These are phyloP conservation scores for Yponomeuta malinellus DNA, from an alignment of 2,888 invertebrate species.

Conservation along the genomic window DNA sequence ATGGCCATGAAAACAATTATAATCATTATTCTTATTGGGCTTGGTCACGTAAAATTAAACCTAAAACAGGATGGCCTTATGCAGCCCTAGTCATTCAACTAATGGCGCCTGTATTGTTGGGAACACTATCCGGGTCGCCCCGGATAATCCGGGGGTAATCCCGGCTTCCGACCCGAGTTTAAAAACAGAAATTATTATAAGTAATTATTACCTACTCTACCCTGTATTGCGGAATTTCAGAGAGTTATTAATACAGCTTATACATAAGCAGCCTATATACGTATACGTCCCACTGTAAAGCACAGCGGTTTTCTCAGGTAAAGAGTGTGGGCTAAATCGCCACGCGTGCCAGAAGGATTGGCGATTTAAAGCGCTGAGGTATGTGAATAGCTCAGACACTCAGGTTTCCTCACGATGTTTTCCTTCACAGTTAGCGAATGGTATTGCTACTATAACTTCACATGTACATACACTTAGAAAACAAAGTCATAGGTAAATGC, in stretches of 20 bases:
- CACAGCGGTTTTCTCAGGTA: no score
- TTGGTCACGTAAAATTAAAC: not conserved
- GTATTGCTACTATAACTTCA: no score
- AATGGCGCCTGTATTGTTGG: constrained; percentile 8
- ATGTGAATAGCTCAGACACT: no score
- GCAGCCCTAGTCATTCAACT: not conserved
- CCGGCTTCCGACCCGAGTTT: constrained; percentile 4
- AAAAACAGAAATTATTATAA: constrained; percentile 1
- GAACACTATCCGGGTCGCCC: constrained; percentile 1
- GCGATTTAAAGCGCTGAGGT: no score
- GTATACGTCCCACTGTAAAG: no score
- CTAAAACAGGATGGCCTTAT: not conserved
- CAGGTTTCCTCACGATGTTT: no score
- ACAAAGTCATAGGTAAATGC: no score
- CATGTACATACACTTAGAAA: no score
- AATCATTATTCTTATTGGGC: not conserved
- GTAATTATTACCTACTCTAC: not conserved
- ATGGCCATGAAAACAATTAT: not conserved
- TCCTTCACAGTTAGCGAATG: no score
- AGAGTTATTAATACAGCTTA: not conserved
- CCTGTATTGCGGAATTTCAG: not conserved
- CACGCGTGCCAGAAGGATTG: no score
- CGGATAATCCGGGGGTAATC: constrained; percentile 12
- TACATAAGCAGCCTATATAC: no score
- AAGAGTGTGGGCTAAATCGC: no score